phyloP scores from a whole-genome alignment of 1,140 invertebrate species.

The Magallana angulata region DNA sequence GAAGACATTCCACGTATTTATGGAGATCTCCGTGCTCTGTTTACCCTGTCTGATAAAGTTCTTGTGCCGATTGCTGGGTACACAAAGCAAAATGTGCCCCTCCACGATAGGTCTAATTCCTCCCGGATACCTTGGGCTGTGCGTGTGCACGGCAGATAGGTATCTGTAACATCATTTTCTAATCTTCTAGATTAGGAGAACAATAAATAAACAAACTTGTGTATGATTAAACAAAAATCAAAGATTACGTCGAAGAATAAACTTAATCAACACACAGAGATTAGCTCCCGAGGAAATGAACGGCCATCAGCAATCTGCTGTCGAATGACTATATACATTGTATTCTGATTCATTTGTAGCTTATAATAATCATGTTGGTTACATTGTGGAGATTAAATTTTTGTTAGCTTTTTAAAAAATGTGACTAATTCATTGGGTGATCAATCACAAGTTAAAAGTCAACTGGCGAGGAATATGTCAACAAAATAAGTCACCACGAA shows the following conservation, averaged over 20 bases:
- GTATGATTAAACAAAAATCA: background rate
- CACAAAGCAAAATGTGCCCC: slow-evolving; percentile 14
- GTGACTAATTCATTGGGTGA: slow-evolving; percentile 10
- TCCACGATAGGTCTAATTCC: background rate
- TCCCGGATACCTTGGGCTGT: background rate
- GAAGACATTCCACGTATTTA: background rate
- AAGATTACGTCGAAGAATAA: slow-evolving; percentile 15
- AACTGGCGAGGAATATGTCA: slow-evolving; percentile 2
- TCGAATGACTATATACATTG: background rate
- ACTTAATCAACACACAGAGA: slow-evolving; percentile 21
- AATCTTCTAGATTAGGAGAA: slow-evolving; percentile 25
- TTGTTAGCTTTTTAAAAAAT: slow-evolving; percentile 11
- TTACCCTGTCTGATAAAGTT: slow-evolving; percentile 28
- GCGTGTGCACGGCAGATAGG: background rate
- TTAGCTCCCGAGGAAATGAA: background rate
- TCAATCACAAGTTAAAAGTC: slow-evolving; percentile 24
- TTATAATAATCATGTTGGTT: background rate
- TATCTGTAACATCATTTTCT: slow-evolving; percentile 36
- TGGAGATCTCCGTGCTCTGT: slow-evolving; percentile 12
- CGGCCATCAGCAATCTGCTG: background rate
- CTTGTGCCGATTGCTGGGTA: slow-evolving; percentile 26
- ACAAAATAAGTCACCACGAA: slow-evolving; percentile 1
- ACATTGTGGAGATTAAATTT: background rate
- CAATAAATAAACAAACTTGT: slow-evolving; percentile 32
- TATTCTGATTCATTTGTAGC: background rate